Evolutionary conservation across 2,113 vertebrate species (phyloP).

Genomic region (Nycticebus coucang): DNA sequence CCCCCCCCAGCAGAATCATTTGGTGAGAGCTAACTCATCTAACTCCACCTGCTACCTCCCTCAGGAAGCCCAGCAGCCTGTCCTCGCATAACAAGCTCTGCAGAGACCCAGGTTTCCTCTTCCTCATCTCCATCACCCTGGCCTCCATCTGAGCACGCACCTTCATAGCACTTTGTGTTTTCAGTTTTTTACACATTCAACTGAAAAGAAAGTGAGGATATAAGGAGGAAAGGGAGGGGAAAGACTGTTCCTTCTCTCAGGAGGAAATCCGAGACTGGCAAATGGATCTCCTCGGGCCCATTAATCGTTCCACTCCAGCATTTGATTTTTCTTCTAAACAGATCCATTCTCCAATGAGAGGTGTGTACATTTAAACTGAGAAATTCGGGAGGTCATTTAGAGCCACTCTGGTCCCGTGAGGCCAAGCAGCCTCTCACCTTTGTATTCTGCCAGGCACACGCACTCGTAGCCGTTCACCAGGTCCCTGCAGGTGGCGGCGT

Average conservation of each 20-base stretch:
- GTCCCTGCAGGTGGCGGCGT: conserved; percentile 95
- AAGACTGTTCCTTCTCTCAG: not conserved
- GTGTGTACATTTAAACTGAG: accelerated
- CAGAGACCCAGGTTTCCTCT: accelerated
- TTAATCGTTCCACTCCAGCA: not conserved
- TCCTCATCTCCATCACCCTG: accelerated
- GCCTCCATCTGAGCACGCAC: accelerated
- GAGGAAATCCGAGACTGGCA: not conserved
- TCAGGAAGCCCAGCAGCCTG: accelerated
- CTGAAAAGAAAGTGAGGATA: not conserved
- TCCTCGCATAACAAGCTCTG: not conserved
- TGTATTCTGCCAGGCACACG: conserved; percentile 92
- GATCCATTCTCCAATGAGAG: not conserved
- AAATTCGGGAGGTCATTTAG: not conserved
- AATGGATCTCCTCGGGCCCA: not conserved
- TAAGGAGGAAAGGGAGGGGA: not conserved
- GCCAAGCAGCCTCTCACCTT: conserved; percentile 85
- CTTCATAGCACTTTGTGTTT: too few relatives aligned
- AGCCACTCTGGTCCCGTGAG: not conserved
- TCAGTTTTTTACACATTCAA: not conserved
- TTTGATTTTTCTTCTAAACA: not conserved
- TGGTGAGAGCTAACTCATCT: not conserved
- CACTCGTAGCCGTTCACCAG: conserved; percentile 94
- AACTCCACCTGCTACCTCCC: not conserved
- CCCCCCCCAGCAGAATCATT: not conserved